Conservation (phyloP, 2,797 vertebrate species). For the Myripristis murdjan region DNA sequence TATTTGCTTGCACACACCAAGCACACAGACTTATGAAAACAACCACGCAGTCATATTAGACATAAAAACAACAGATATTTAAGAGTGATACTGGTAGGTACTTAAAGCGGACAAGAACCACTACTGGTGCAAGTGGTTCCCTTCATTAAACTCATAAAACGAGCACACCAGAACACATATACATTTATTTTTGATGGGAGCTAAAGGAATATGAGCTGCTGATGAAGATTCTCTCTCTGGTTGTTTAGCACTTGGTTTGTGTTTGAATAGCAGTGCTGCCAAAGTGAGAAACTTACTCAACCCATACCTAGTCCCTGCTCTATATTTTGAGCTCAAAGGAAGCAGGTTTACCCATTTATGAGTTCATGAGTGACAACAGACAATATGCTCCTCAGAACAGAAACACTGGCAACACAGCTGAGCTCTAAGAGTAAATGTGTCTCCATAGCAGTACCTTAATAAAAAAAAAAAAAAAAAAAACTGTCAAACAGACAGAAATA, state of each 20-base stretch:
- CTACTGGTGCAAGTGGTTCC: too few species aligned
- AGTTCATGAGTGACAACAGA: neutral
- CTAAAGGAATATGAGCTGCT: neutral
- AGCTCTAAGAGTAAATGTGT: too few species aligned
- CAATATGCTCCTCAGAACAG: neutral
- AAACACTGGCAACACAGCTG: too few species aligned
- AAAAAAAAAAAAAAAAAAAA: too few species aligned
- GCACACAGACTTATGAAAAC: conserved; percentile 1
- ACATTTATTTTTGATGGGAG: neutral
- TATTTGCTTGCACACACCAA: neutral
- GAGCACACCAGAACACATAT: neutral
- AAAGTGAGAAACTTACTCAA: neutral
- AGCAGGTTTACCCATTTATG: neutral
- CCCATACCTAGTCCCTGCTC: neutral
- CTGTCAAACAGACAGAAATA: too few species aligned
- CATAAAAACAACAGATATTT: too few species aligned
- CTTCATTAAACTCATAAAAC: neutral
- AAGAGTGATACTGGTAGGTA: too few species aligned
- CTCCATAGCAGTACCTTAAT: too few species aligned
- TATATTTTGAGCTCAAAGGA: neutral
- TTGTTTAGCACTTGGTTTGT: neutral
- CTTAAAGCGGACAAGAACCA: too few species aligned
- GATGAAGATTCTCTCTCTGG: neutral
- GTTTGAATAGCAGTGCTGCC: neutral
- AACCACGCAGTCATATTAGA: too few species aligned